phyloP scores from a whole-genome alignment of 1,140 invertebrate genomes.

The Centruroides vittatus region DNA sequence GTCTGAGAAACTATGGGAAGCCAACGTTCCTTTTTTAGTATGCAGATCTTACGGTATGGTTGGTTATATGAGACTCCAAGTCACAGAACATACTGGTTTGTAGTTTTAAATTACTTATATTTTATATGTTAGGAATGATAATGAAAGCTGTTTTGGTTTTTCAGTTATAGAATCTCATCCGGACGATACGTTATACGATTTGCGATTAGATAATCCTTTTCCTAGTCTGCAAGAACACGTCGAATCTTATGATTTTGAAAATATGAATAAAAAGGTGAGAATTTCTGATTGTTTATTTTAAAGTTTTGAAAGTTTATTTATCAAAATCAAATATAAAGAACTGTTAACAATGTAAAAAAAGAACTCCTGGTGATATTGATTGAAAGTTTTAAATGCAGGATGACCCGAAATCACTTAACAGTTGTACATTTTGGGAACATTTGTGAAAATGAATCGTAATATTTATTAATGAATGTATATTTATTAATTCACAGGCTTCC shows the following conservation, averaged over 20 bases:
- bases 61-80: conserved; percentile 76
- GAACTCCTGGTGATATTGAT: no score
- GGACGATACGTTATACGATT: conserved; percentile 74
- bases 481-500: no score
- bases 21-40: conserved; percentile 69
- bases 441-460: no score
- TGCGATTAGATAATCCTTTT: conserved; percentile 78
- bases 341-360: no score
- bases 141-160: conserved; percentile 3
- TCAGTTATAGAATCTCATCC: conserved; percentile 82
- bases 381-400: no score
- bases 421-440: no score
- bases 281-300: no score
- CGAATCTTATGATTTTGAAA: conserved; percentile 53
- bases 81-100: conserved; percentile 62
- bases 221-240: conserved; percentile 55
- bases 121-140: background rate
- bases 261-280: conserved; percentile 53
- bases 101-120: conserved; percentile 3
- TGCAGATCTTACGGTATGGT: conserved; percentile 83
- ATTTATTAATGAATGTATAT: no score
- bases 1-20: conserved; percentile 67
- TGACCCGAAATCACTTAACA: no score
- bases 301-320: no score
- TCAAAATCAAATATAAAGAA: no score